phyloP scores from a whole-genome alignment of 2,797 vertebrate species.

The Macrochelys suwanniensis region DNA sequence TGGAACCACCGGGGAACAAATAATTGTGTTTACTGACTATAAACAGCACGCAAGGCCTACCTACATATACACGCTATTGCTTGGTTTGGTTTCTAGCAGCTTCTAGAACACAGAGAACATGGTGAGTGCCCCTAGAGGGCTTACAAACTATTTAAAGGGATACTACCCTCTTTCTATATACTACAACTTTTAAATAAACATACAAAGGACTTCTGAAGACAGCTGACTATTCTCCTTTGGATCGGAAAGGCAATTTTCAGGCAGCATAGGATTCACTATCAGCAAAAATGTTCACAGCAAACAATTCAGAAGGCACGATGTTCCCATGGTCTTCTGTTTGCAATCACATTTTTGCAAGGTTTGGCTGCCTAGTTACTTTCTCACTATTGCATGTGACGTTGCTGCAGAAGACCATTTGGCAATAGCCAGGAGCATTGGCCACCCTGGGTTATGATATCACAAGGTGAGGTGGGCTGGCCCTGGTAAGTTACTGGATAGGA shows the following conservation, averaged over 20 bases:
- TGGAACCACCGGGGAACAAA: neutral
- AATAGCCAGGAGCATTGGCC: neutral
- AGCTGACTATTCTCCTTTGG: neutral
- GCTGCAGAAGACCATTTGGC: neutral
- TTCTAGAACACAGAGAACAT: neutral
- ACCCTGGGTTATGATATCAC: neutral
- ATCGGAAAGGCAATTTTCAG: neutral
- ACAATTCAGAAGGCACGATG: neutral
- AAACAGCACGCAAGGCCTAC: neutral
- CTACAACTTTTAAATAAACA: neutral
- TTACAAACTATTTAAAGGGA: neutral
- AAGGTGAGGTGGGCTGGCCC: rapidly evolving
- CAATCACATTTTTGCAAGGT: neutral
- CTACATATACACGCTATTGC: neutral
- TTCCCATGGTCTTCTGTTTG: neutral
- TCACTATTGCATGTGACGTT: neutral
- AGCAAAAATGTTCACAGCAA: neutral
- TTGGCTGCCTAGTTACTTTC: neutral
- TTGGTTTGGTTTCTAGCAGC: neutral
- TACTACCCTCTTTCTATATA: rapidly evolving
- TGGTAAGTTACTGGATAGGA: neutral
- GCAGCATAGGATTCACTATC: neutral
- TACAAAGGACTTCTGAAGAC: neutral
- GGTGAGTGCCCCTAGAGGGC: neutral
- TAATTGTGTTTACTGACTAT: neutral